Base-by-base conservation (phyloP, 2,888 invertebrate species). In the Chalcis sispes region DNA sequence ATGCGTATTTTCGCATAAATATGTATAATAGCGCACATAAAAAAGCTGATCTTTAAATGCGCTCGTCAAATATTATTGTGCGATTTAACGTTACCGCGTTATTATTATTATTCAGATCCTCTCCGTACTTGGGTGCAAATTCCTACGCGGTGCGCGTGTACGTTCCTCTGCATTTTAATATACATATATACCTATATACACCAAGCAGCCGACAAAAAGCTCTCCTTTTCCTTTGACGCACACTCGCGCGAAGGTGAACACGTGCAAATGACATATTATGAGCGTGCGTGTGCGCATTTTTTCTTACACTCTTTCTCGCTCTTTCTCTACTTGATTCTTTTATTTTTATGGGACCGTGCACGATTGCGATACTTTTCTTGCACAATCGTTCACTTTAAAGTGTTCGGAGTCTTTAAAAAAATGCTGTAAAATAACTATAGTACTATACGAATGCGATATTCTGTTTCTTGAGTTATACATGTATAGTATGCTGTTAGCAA, bases 201-300 rank as follows among this genome's bases (percentile, higher is more conserved):
- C 36, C 4, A 36, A 36, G 10, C 36, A 36, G 10, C 36, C 5
- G 10, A n/a, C n/a, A 20, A 61, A 61, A 61, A 61, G 59, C 59
- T 61, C 42, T 48, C n/a, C 13, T 48, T 48, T 36, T 36, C 36
- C 10, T 36, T 36, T 36, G 4, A 5, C 15, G 1, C 13, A 5
- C 15, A 8, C 13, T n/a, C 29, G 8, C 23, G 59, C 42, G 59
- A 61, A 61, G 59, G 59, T 61, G 59, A 61, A 61, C 59, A 15
- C 59, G 59, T 40, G 40, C 36, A 40, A 40, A 20, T 42, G 59
- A 58, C 58, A 36, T 32, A 58, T 58, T 23, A 42, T 32, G 27
- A 15, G 32, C 15, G 58, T 36, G 36, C 10, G 10, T 36, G 7
- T 15, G 56, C 36, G 36, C 42, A 23, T 42, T 42, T 23, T 61